Conservation (phyloP, 2,797 vertebrate species). For the Sebastes melanostomus region DNA sequence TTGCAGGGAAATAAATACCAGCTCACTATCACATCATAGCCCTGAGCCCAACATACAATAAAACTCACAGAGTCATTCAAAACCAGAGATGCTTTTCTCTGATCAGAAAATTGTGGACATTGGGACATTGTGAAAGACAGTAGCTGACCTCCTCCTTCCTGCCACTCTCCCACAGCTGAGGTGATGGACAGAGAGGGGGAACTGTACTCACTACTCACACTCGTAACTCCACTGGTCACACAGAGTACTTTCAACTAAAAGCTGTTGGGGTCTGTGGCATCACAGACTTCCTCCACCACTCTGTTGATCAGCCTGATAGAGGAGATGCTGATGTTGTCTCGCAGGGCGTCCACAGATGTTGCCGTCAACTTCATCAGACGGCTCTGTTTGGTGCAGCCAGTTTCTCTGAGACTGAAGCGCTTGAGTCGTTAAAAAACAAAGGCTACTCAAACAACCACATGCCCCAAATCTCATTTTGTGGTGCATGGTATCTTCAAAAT, state of each 20-base stretch:
- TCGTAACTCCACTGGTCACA: background rate
- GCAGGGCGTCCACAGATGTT: background rate
- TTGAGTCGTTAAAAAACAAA: background rate
- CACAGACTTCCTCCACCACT: background rate
- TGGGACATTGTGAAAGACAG: background rate
- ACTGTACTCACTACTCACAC: background rate
- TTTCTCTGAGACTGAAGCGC: background rate
- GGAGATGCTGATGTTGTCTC: background rate
- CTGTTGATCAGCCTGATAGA: background rate
- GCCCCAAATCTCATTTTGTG: background rate
- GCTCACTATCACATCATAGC: background rate
- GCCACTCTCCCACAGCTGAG: background rate
- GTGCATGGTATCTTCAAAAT: background rate
- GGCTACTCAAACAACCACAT: constrained; percentile 21
- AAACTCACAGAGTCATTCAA: too few species aligned
- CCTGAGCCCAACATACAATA: too few species aligned
- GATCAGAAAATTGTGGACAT: too few species aligned
- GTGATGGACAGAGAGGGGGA: background rate
- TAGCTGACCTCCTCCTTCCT: background rate
- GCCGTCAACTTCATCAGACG: background rate
- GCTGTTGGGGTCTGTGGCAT: background rate
- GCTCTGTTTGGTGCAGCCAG: background rate
- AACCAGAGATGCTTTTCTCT: too few species aligned
- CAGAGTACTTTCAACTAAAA: background rate
- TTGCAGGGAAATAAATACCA: background rate